phyloP scores from a whole-genome alignment of 2,797 vertebrate species.

The Sebastes oblongus region DNA sequence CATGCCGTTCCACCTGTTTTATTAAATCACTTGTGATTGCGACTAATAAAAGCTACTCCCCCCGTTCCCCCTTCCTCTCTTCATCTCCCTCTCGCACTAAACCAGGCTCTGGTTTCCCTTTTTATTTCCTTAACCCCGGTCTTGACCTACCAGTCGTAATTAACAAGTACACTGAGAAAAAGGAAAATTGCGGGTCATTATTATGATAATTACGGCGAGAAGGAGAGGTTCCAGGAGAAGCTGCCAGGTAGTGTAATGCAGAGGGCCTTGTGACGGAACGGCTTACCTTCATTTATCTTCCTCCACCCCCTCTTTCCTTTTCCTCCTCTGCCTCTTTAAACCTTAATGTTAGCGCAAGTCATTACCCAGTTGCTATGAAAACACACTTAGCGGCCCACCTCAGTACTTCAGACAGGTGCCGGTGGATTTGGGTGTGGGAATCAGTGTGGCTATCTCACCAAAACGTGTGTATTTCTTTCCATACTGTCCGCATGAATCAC shows the following conservation, averaged over 20 bases:
- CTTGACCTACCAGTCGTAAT: conserved; percentile 70
- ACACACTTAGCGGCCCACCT: conserved; percentile 67
- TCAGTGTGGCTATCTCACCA: conserved; percentile 25
- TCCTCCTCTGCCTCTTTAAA: conserved; percentile 51
- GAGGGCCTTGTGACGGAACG: conserved; percentile 44
- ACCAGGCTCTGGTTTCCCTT: conserved; percentile 60
- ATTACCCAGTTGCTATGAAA: conserved; percentile 72
- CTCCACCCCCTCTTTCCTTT: conserved; percentile 35
- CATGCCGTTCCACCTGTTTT: conserved; percentile 63
- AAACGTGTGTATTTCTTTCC: conserved; percentile 46
- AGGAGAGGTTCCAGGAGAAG: conserved; percentile 65
- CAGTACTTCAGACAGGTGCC: conserved; percentile 51
- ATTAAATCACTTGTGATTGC: conserved; percentile 67
- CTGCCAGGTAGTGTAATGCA: conserved; percentile 66
- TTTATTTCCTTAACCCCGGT: conserved; percentile 79
- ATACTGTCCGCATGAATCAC: conserved; percentile 47
- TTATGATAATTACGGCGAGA: conserved; percentile 76
- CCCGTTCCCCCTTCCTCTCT: not conserved
- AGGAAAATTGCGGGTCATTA: conserved; percentile 80
- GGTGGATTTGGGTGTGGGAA: conserved; percentile 27
- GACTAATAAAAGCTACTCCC: conserved; percentile 62
- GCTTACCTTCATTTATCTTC: conserved; percentile 68
- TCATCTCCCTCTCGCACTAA: conserved; percentile 37
- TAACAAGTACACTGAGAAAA: conserved; percentile 80
- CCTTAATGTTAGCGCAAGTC: conserved; percentile 59